Evolutionary conservation across 2,113 vertebrate genomes (phyloP), one percentile per base, ranked within the genome.

Genomic region (Ariopsis seemanni): DNA sequence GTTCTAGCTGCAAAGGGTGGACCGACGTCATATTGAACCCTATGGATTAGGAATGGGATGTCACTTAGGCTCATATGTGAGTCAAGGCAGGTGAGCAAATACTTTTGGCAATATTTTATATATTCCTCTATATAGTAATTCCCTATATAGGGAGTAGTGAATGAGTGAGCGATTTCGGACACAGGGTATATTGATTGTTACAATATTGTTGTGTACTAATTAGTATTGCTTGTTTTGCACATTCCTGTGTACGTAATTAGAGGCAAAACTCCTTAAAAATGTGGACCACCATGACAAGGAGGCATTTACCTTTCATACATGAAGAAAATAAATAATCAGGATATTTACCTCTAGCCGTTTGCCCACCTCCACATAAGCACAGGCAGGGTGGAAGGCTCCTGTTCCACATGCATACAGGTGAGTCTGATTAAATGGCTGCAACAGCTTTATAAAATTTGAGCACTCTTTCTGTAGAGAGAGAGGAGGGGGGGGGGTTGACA

Each of bases 381-480:
- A 99, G 91, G 97, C 92, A 7, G 98, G 98, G 93, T 99, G 98
- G 85, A 99, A 99, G 90, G 98, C 98, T 88, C 98, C 98, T 0
- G 98, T 99, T 90, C 98, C 98, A 52, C 98, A 99, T 82, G 96
- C 96, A 0, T 99, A 99, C 85, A 99, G 88, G 88, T 99, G 98
- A 79, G 96, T 99, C 90, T 99, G 97, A 93, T 99, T 99, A 90
- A 97, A 99, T 14, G 94, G 90, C 93, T 98, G 97, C 89, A 99
- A 91, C 87, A 99, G 96, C 89, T 99, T 98, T 91, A 99, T 95
- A 93, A 98, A 99, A 93, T 99, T 99, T 65, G 97, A 96, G 93
- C 98, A 99, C 93, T 99, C 98, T 93, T 95, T 98, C 98, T 99
- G 95, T 55, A 94, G 92, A 92, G 65, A 55, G 34, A 60, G 89